phyloP scores from a whole-genome alignment of 2,797 vertebrate genomes.

The Ambastaia sidthimunki region DNA sequence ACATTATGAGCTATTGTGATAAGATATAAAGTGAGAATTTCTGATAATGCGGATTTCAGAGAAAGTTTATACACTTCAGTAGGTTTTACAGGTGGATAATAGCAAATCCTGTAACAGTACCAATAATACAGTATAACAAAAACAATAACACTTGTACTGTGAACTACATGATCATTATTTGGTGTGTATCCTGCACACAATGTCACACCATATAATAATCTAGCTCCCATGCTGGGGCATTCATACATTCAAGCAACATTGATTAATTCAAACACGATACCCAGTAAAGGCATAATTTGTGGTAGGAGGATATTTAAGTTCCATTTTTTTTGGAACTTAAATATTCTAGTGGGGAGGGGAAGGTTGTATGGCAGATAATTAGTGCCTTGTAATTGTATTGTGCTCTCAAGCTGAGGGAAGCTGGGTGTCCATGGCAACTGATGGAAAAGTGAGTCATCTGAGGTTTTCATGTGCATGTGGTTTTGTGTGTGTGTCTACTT shows the following conservation, averaged over 20 bases:
- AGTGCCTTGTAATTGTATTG: constrained; percentile 58
- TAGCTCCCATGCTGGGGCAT: not conserved
- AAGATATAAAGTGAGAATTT: not conserved
- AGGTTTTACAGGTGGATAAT: not conserved
- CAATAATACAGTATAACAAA: not conserved
- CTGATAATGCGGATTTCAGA: not conserved
- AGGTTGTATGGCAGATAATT: constrained; percentile 53
- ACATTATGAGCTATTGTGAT: not conserved
- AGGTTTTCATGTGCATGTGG: constrained; percentile 37
- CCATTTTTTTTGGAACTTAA: constrained; percentile 38
- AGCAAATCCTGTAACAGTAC: not conserved
- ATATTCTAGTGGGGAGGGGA: constrained; percentile 6
- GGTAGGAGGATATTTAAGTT: constrained; percentile 32
- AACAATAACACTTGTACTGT: constrained; percentile 5
- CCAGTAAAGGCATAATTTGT: constrained; percentile 5
- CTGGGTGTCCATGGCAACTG: constrained; percentile 66
- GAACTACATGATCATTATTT: not conserved
- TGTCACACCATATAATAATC: not conserved
- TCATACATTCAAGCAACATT: not conserved
- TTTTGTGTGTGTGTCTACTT: constrained; percentile 42
- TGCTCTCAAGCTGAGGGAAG: constrained; percentile 51
- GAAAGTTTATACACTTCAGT: not conserved
- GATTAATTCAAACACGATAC: constrained; percentile 4
- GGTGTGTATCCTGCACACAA: not conserved
- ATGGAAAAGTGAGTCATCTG: constrained; percentile 56